phyloP scores from a whole-genome alignment of 2,113 vertebrate genomes.

The Hippolais icterina region DNA sequence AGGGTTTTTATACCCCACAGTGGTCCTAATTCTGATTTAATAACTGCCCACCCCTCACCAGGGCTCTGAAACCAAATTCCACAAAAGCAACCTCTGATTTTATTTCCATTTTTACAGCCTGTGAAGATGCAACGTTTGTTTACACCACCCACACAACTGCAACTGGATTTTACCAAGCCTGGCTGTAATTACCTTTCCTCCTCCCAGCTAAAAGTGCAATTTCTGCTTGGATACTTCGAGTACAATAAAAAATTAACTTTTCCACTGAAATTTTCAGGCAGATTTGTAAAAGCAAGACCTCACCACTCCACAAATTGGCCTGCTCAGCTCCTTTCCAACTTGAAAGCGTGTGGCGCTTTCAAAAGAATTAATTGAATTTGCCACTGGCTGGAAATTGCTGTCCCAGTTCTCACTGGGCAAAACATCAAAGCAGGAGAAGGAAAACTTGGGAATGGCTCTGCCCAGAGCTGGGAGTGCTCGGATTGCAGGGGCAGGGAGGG shows the following conservation, averaged over 20 bases:
- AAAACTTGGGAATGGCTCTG: neutral
- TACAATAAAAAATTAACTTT: neutral
- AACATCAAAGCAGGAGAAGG: constrained; percentile 19
- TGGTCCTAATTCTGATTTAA: neutral
- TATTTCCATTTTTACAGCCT: neutral
- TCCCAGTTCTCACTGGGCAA: constrained; percentile 25
- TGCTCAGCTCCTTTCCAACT: neutral
- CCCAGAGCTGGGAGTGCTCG: neutral
- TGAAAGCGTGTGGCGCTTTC: neutral
- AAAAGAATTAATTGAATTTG: constrained; percentile 36
- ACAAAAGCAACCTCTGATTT: neutral
- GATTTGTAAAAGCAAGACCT: neutral
- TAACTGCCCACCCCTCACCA: neutral
- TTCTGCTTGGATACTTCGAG: neutral
- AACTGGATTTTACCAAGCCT: neutral
- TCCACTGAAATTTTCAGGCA: neutral
- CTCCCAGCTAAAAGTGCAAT: fast-evolving
- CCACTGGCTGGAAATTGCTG: constrained; percentile 14
- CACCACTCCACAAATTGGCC: neutral
- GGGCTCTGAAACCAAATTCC: neutral
- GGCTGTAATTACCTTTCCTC: neutral
- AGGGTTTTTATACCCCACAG: neutral
- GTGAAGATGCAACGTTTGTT: neutral
- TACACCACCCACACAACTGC: neutral
- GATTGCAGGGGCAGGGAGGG: neutral